Base-by-base conservation (phyloP, 2,797 vertebrate genomes). In the Danio tinwini region DNA sequence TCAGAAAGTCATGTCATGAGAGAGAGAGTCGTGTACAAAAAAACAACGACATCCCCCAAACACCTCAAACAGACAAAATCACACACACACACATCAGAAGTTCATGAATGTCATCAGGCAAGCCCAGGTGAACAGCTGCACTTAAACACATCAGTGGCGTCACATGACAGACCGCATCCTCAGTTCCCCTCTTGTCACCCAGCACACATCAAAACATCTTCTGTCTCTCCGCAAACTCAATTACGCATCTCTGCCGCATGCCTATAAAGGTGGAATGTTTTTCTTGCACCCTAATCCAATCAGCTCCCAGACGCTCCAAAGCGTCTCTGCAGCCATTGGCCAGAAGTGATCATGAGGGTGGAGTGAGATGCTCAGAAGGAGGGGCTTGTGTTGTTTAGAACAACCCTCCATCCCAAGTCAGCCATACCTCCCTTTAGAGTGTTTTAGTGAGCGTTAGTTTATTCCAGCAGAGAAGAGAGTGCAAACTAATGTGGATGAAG, bases 391-490 rank as follows among this genome's bases (percentile, higher is more conserved):
- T 65, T 21, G 42, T 62, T 52, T 37, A 42, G 64, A 11, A 76
- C 86, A 86, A 87, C 86, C 82, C 69, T 19, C 63, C 44, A 5
- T 63, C 52, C 71, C 64, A 74, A 78, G 58, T 56, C 62, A 62
- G 39, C 65, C 69, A 85, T 85, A 88, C 89, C 89, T 90, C 90
- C 88, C 85, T 93, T 92, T 93, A 93, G 91, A 93, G 93, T 92
- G 93, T 93, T 91, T 95, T 92, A 88, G 85, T 81, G 76, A 94
- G 93, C 90, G 90, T 87, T 84, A 93, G 92, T 94, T 94, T 92
- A 92, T 91, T 21, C 88, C 86, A 76, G 83, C 64, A 84, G 81
- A 75, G 37, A 92, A 90, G 88, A 90, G 83, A 90, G 86, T 72
- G 90, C 92, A 86, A 83, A 90, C 89, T 89, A 84, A 88, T 81